These are phyloP conservation scores for Drosophila subquinaria DNA, from an alignment of 2,888 invertebrate genomes.

Conservation along the genomic window DNA sequence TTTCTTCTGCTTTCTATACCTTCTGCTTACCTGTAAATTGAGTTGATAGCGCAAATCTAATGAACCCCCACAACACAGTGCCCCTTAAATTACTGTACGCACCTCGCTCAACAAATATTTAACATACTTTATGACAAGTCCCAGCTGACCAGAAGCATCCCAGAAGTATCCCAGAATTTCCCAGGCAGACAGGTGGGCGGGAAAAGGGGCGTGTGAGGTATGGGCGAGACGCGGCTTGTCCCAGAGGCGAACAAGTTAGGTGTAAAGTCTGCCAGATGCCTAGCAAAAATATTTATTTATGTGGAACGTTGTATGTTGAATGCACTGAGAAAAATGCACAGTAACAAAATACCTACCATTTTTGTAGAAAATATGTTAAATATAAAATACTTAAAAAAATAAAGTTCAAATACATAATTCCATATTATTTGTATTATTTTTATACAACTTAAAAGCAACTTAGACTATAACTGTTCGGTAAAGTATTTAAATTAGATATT, in stretches of 20 bases:
- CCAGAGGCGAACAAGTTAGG: conserved; percentile 58
- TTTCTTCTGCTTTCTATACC: neutral
- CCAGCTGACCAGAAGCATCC: conserved; percentile 51
- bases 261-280: conserved; percentile 56
- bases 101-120: conserved; percentile 74
- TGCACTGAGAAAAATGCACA: neutral
- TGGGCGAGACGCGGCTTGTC: conserved; percentile 12
- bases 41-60: conserved; percentile 48
- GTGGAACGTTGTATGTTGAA: conserved; percentile 45
- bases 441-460: too few species aligned
- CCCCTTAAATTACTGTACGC: conserved; percentile 51
- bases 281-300: conserved; percentile 71
- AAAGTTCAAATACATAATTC: too few species aligned
- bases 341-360: neutral
- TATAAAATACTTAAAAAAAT: too few species aligned
- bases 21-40: conserved; percentile 29
- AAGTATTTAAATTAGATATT: too few species aligned
- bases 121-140: conserved; percentile 71
- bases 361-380: too few species aligned
- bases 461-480: too few species aligned
- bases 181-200: conserved; percentile 26
- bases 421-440: too few species aligned
- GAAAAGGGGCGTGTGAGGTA: neutral
- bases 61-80: conserved; percentile 45
- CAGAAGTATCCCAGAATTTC: conserved; percentile 53